Conservation (phyloP, 2,113 vertebrate species). For the Limanda limanda region DNA sequence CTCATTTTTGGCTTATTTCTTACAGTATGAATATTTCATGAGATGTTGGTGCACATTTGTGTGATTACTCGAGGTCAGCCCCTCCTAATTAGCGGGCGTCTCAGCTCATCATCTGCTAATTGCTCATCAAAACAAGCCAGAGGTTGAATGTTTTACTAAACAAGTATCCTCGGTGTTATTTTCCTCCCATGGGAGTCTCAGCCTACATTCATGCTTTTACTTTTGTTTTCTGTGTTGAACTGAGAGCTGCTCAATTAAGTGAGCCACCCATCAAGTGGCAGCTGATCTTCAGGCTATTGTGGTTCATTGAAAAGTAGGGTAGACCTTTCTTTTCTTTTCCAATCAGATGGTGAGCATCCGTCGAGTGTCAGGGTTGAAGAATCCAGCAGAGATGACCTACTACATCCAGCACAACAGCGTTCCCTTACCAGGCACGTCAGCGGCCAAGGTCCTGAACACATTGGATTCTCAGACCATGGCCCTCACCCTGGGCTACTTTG, state of each 20-base stretch:
- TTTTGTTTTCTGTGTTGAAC: constrained; percentile 20
- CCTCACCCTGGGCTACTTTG: constrained; percentile 94
- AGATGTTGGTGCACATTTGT: constrained; percentile 2
- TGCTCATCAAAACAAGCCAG: constrained; percentile 61
- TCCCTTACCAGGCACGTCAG: constrained; percentile 89
- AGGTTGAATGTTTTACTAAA: constrained; percentile 48
- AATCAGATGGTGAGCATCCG: constrained; percentile 96
- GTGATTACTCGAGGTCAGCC: constrained; percentile 44
- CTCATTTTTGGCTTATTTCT: constrained; percentile 19
- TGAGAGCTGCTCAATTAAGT: background rate
- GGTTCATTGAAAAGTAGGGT: background rate
- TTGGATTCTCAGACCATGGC: constrained; percentile 98
- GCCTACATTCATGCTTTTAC: constrained; percentile 7
- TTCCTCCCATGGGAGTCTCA: constrained; percentile 15
- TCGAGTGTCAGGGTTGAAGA: constrained; percentile 89
- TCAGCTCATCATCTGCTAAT: constrained; percentile 60
- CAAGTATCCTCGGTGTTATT: background rate
- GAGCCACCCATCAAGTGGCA: background rate
- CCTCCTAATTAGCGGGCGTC: constrained; percentile 54
- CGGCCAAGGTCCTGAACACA: constrained; percentile 96
- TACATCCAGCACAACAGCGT: constrained; percentile 90
- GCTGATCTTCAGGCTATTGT: background rate
- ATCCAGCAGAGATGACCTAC: constrained; percentile 94
- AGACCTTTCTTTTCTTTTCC: constrained; percentile 5
- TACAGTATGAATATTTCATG: constrained; percentile 51